Evolutionary conservation across 2,888 invertebrate genomes (phyloP).

Genomic region (Mythimna vitellina): DNA sequence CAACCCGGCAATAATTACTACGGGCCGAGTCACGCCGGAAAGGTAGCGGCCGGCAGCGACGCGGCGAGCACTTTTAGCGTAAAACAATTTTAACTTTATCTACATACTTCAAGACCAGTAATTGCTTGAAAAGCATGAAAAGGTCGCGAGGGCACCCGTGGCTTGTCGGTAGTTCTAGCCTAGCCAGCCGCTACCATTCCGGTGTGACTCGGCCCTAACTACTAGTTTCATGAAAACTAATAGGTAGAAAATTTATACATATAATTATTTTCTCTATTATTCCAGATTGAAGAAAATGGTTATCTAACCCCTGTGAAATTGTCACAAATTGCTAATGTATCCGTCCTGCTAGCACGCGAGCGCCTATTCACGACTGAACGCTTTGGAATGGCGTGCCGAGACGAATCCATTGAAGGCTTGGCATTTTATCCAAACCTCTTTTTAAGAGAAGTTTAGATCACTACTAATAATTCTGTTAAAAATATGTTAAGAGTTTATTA

Average conservation of each 20-base stretch:
- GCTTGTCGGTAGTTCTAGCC: too few relatives aligned
- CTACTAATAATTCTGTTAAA: conserved; percentile 56
- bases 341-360: conserved; percentile 97
- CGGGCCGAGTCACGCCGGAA: too few relatives aligned
- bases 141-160: too few relatives aligned
- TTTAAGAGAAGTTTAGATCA: conserved; percentile 83
- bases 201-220: too few relatives aligned
- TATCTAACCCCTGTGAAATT: conserved; percentile 96
- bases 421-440: conserved; percentile 98
- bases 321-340: conserved; percentile 95
- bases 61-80: too few relatives aligned
- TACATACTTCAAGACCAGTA: too few relatives aligned
- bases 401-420: conserved; percentile 98
- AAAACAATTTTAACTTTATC: too few relatives aligned
- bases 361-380: conserved; percentile 96
- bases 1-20: too few relatives aligned
- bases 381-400: conserved; percentile 96
- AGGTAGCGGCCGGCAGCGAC: too few relatives aligned
- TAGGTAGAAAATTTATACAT: neutral
- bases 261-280: conserved; percentile 56
- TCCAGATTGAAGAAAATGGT: conserved; percentile 92
- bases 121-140: too few relatives aligned
- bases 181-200: too few relatives aligned
- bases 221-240: too few relatives aligned
- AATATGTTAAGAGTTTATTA: conserved; percentile 65